Conservation (phyloP, 2,888 invertebrate genomes). For the Leucophenga montana region DNA sequence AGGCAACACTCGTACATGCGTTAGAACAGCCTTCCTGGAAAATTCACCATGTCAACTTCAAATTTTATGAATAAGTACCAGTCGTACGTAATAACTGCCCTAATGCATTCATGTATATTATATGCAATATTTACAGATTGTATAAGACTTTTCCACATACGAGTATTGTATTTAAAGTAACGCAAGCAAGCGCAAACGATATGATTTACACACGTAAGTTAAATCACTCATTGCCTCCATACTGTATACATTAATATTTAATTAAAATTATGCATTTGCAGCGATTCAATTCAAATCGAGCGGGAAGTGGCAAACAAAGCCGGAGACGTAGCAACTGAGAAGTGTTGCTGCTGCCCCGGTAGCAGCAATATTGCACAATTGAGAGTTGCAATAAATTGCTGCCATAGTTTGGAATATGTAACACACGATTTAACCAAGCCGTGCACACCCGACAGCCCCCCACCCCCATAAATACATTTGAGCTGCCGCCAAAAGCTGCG, state of each 20-base stretch:
- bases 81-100: conserved; percentile 43
- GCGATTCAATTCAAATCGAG: conserved; percentile 25
- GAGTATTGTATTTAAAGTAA: not conserved
- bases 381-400: too few species aligned
- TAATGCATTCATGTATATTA: conserved; percentile 52
- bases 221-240: conserved; percentile 13
- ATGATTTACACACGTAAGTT: conserved; percentile 1
- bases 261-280: conserved; percentile 19
- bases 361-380: conserved; percentile 9
- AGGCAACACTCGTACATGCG: too few species aligned
- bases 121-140: conserved; percentile 27
- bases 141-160: too few species aligned
- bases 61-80: conserved; percentile 35
- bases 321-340: not conserved
- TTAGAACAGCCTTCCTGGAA: too few species aligned
- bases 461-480: too few species aligned
- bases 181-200: conserved; percentile 50
- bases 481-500: not conserved
- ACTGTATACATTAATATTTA: conserved; percentile 17
- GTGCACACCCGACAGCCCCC: too few species aligned
- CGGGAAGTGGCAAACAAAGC: conserved; percentile 2
- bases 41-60: conserved; percentile 24
- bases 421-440: not conserved
- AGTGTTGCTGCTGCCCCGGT: too few species aligned
- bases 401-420: not conserved